Conservation (phyloP, 2,113 vertebrate species). For the Hippocampus comes region DNA sequence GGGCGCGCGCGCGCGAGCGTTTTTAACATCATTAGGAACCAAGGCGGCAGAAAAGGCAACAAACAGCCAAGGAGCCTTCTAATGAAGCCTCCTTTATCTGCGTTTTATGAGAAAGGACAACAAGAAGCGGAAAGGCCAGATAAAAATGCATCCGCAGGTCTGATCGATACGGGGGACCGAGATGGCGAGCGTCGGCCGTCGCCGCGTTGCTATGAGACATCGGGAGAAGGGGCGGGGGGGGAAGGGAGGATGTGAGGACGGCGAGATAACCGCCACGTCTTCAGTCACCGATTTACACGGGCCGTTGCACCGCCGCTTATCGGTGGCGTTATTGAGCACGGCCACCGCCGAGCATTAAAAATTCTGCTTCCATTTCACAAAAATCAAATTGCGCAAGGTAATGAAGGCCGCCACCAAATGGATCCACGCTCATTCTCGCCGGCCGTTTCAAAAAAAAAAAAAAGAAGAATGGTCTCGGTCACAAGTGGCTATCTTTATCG, state of each 20-base stretch:
- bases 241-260: conserved; percentile 34
- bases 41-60: conserved; percentile 61
- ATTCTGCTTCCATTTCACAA: conserved; percentile 75
- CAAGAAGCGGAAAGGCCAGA: conserved; percentile 60
- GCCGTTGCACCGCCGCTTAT: conserved; percentile 68
- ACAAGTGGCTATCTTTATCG: conserved; percentile 69
- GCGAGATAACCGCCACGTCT: conserved; percentile 63
- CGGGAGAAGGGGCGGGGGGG: background rate
- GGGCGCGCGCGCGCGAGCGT: background rate
- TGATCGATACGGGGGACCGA: background rate
- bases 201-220: conserved; percentile 47
- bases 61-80: conserved; percentile 65
- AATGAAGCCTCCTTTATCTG: conserved; percentile 62
- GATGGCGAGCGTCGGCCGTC: background rate
- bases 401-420: conserved; percentile 63
- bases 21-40: conserved; percentile 73
- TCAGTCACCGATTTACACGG: conserved; percentile 74
- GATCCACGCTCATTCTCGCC: conserved; percentile 55
- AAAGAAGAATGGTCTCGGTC: conserved; percentile 59
- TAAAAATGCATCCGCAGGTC: conserved; percentile 58
- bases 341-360: conserved; percentile 60
- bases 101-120: conserved; percentile 61
- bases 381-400: conserved; percentile 68
- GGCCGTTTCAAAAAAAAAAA: conserved; percentile 13
- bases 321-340: conserved; percentile 65